Base-by-base conservation (phyloP, 2,113 vertebrate species). In the Gnathonemus echidnorhynchus region DNA sequence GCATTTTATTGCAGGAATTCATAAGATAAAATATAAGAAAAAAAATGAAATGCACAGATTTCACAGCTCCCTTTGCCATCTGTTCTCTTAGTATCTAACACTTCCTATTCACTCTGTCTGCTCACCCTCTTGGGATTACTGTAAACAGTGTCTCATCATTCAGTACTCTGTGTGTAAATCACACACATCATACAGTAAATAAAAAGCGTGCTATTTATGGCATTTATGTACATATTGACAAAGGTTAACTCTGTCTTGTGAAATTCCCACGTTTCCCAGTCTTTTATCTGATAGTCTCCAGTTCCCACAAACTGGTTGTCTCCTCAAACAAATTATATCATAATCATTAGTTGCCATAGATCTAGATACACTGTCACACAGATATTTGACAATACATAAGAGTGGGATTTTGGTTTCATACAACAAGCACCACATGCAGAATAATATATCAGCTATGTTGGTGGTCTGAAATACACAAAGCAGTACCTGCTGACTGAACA, bases 11-110 rank as follows among this genome's bases (percentile, higher is more conserved):
- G 86, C 24, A 35, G 50, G 50, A 7, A 87, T 87, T 87, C 49
- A 87, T 5, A 52, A 53, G 7, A 53, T 35, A 19, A 21, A 21
- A 56, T 56, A 56, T 56, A 56, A 56, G 53, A 56, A 53, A 87
- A 87, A 83, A 87, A 56, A 87, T 87, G 2, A 53, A 87, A 87
- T 87, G n/a, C 48, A 53, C 10, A 87, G 49, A 53, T 53, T 87
- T 56, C 13, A 35, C 49, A 53, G 50, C 50, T 53, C 49, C 31
- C 50, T 35, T 35, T 9, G 50, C 50, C 86, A 87, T 56, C 86
- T 87, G 86, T 39, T 56, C 86, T 19, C 31, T 9, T 15, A 35
- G 27, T 56, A 87, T 35, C 86, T 19, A 86, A 24, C 50, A 21
- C 45, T 87, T 50, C 50, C 27, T 21, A 1, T 52, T 27, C 31